Evolutionary conservation across 2,888 invertebrate genomes (phyloP).

Genomic region (Junonia oenone): DNA sequence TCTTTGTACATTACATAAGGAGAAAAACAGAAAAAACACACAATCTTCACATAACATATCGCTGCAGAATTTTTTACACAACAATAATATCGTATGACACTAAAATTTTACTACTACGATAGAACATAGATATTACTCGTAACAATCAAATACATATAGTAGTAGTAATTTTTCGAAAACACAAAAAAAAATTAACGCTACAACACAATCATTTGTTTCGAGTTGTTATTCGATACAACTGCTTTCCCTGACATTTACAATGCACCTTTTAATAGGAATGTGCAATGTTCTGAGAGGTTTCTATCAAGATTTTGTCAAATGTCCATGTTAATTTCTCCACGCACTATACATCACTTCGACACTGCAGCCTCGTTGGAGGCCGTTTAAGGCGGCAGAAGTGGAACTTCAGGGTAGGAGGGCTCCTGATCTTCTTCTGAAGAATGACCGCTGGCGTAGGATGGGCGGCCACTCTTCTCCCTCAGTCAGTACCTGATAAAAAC

Average conservation of each 20-base stretch:
- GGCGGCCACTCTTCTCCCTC: slow-evolving; percentile 66
- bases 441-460: slow-evolving; percentile 57
- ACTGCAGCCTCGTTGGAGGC: neutral
- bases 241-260: neutral
- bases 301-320: neutral
- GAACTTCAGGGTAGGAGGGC: slow-evolving; percentile 55
- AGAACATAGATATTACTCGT: neutral
- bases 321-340: neutral
- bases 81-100: neutral
- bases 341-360: neutral
- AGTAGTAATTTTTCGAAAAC: neutral
- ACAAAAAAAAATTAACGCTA: no score
- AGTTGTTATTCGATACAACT: neutral
- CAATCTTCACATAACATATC: neutral
- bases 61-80: neutral
- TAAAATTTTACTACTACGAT: neutral
- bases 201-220: neutral
- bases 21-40: slow-evolving; percentile 3
- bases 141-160: neutral
- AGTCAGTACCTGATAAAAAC: slow-evolving; percentile 62
- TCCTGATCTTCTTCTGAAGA: slow-evolving; percentile 66
- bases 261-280: slow-evolving; percentile 1
- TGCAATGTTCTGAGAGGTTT: neutral
- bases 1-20: neutral
- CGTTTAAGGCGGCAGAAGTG: slow-evolving; percentile 46